These are phyloP conservation scores for Azemiops feae DNA, from an alignment of 2,113 vertebrate genomes.

Conservation along the genomic window DNA sequence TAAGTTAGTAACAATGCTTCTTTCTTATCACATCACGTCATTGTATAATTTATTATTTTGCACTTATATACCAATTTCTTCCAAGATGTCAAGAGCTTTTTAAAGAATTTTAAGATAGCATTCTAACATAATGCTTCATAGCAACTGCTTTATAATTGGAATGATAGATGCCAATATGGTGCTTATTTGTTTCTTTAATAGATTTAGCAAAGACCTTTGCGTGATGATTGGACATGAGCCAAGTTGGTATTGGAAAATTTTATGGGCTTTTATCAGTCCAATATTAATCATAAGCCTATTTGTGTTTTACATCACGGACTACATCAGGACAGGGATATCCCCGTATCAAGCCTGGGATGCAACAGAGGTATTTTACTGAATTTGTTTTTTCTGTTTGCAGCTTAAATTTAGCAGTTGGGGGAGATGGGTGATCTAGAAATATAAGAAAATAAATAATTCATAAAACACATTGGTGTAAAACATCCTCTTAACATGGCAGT, in stretches of 20 bases:
- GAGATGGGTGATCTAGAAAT: background rate
- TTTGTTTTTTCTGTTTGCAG: background rate
- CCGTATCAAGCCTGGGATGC: constrained; percentile 91
- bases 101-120: background rate
- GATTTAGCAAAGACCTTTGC: constrained; percentile 88
- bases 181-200: constrained; percentile 48
- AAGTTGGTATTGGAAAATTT: constrained; percentile 86
- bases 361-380: constrained; percentile 72
- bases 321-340: constrained; percentile 80
- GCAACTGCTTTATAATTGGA: background rate
- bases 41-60: background rate
- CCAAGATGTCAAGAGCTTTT: background rate
- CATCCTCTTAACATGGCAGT: background rate
- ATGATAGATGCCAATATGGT: background rate
- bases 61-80: background rate
- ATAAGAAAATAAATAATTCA: background rate
- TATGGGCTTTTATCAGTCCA: constrained; percentile 83
- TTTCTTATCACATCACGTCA: no score
- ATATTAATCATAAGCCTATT: constrained; percentile 82
- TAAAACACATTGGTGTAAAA: background rate
- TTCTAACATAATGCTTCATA: background rate
- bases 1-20: constrained; percentile 34
- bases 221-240: constrained; percentile 81
- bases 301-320: constrained; percentile 85
- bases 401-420: background rate